Base-by-base conservation (phyloP, 2,888 invertebrate species). In the Cecidostiba fungosa region DNA sequence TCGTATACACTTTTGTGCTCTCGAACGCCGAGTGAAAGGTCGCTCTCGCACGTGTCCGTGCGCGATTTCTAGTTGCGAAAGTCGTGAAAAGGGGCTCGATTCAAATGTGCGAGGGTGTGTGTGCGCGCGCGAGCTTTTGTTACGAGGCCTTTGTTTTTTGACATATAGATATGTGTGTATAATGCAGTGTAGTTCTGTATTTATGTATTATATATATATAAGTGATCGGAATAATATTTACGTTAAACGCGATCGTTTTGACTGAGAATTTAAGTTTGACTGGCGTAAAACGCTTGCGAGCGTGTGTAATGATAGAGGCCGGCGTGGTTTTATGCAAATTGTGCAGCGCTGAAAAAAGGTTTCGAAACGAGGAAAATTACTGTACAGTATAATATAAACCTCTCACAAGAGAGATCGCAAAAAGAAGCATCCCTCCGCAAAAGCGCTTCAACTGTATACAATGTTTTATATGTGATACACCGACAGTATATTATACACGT, bases 11-110 rank as follows among this genome's bases (percentile, higher is more conserved):
- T 72, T 43, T 39, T 39, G 10, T 72, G 39, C 72, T 72, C n/a
- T 36, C 72, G 39, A 32, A 5, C n/a, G 70, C 5, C 8, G n/a
- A 83, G 70, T 82, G 82, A 83, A 83, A 77, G 72, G 39, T 39
- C n/a, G 6, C 26, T 54, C 62, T 14, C 39, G 72, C 23, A 23
- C 54, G 54, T 50, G 50, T 50, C 4, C 50, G 5, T 5, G 16
- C 0, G 50, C 19, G 4, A 19, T 19, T 19, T 16, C 50, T 5
- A 39, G 10, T 72, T 72, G 39, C 72, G 39, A 72, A 72, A 72
- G 36, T 72, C n/a, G 54, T 3, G 19, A 59, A n/a, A 59, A 59
- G 54, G 54, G 54, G 54, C n/a, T 23, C n/a, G 54, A 54, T 54
- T 1, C 19, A 1, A 3, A 16, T 50, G 50, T 3, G 50, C 50